phyloP scores from a whole-genome alignment of 1,140 invertebrate species.

The Colletes gigas region DNA sequence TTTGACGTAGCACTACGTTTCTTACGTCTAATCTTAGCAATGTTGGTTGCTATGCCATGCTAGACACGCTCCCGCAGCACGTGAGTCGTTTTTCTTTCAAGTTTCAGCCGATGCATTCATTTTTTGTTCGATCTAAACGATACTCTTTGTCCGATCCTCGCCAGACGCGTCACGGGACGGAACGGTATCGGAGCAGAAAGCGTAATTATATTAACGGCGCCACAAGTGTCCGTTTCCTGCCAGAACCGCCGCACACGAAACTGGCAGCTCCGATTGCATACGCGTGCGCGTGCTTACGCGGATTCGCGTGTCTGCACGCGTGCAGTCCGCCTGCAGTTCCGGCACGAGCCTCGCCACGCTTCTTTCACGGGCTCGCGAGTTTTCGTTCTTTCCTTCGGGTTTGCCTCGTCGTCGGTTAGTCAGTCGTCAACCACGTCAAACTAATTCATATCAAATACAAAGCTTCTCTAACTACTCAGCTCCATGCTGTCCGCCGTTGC shows the following conservation, averaged over 20 bases:
- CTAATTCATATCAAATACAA: background rate
- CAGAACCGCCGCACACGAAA: conserved; percentile 30
- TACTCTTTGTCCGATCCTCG: background rate
- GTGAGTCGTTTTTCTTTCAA: no score
- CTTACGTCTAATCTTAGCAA: background rate
- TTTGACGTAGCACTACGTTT: no score
- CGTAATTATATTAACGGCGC: conserved; percentile 60
- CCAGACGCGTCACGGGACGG: background rate
- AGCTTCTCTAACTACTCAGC: no score
- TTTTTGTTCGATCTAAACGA: background rate
- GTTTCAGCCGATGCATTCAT: no score
- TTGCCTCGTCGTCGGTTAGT: background rate
- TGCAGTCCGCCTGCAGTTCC: conserved; percentile 31
- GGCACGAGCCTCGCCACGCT: conserved; percentile 18
- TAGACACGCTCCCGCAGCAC: no score
- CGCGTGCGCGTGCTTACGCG: conserved; percentile 48
- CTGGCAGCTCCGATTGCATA: conserved; percentile 20
- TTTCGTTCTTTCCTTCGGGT: background rate
- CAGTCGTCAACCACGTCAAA: background rate
- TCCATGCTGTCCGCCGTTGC: no score
- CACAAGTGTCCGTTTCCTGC: conserved; percentile 72
- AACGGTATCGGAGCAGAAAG: conserved; percentile 23
- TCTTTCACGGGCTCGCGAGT: background rate
- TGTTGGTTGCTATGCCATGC: background rate
- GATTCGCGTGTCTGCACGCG: conserved; percentile 42